Evolutionary conservation across 2,888 invertebrate species (phyloP).

Genomic region (Ariolimax columbianus): DNA sequence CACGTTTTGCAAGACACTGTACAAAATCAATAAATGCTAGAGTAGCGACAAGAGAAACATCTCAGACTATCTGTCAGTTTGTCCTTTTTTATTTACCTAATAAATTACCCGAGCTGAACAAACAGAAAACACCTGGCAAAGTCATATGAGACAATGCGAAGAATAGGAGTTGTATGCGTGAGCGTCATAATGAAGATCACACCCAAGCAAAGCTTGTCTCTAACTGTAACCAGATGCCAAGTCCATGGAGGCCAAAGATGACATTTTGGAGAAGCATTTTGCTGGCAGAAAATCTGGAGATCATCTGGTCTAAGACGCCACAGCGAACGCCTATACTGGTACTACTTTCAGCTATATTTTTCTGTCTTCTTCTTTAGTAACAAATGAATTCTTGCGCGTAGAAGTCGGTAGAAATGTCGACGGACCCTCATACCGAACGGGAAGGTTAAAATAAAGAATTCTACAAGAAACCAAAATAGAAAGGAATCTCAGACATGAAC

Average conservation of each 20-base stretch:
- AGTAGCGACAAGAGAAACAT: slow-evolving; percentile 2
- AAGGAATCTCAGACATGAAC: not conserved
- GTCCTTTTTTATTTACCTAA: slow-evolving; percentile 34
- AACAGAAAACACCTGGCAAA: slow-evolving; percentile 34
- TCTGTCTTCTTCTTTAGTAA: not conserved
- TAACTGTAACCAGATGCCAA: slow-evolving; percentile 31
- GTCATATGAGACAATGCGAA: slow-evolving; percentile 37
- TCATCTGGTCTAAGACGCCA: slow-evolving; percentile 31
- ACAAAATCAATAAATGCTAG: slow-evolving; percentile 37
- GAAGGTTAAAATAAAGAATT: slow-evolving; percentile 8
- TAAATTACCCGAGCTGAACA: slow-evolving; percentile 28
- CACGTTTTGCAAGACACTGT: slow-evolving; percentile 24
- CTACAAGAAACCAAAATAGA: not conserved
- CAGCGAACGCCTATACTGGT: not conserved
- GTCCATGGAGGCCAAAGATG: slow-evolving; percentile 23
- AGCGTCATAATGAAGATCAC: slow-evolving; percentile 24
- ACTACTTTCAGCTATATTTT: not conserved
- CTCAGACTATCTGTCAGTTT: slow-evolving; percentile 35
- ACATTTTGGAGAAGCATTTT: slow-evolving; percentile 41
- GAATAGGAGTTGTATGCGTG: slow-evolving; percentile 25
- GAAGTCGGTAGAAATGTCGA: slow-evolving; percentile 16
- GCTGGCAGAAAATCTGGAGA: slow-evolving; percentile 29
- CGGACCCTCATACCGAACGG: not conserved
- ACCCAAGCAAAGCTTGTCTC: slow-evolving; percentile 5
- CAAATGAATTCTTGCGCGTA: slow-evolving; percentile 9